Evolutionary conservation across 2,888 invertebrate genomes (phyloP).

Genomic region (Diadromus collaris): DNA sequence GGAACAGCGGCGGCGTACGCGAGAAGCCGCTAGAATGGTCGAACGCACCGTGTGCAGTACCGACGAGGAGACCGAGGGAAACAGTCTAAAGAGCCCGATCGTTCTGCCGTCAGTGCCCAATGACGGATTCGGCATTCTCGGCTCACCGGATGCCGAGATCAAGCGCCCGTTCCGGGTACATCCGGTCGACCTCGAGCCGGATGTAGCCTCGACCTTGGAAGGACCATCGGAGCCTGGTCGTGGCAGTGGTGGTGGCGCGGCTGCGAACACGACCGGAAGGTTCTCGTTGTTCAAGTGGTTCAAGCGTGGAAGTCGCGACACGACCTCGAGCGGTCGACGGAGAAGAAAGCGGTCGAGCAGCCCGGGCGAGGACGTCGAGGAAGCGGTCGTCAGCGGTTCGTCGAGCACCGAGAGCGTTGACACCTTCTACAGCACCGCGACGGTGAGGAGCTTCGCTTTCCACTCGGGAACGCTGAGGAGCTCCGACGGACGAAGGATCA

Average conservation of each 20-base stretch:
- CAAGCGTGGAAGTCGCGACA: constrained; percentile 81
- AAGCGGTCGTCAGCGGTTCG: constrained; percentile 68
- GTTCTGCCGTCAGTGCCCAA: constrained; percentile 26
- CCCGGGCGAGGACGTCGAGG: constrained; percentile 63
- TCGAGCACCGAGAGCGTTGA: constrained; percentile 84
- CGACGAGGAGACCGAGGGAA: constrained; percentile 47
- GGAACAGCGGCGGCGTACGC: neutral
- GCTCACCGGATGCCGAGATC: neutral
- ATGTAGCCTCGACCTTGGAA: constrained; percentile 9
- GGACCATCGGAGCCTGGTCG: neutral
- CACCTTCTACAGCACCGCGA: constrained; percentile 87
- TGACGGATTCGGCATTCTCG: constrained; percentile 39
- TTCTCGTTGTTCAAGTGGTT: constrained; percentile 89
- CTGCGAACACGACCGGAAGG: constrained; percentile 76
- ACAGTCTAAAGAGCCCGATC: constrained; percentile 19
- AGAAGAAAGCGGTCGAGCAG: constrained; percentile 53
- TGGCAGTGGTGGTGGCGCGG: neutral
- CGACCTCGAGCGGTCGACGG: constrained; percentile 65
- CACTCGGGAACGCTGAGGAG: constrained; percentile 81
- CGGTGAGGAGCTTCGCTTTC: constrained; percentile 88
- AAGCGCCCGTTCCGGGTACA: neutral
- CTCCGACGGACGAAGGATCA: constrained; percentile 13
- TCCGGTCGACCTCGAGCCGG: constrained; percentile 16
- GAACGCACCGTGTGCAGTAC: constrained; percentile 58
- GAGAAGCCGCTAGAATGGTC: constrained; percentile 60